phyloP scores from a whole-genome alignment of 1,140 invertebrate species.

The Lethrus apterus region DNA sequence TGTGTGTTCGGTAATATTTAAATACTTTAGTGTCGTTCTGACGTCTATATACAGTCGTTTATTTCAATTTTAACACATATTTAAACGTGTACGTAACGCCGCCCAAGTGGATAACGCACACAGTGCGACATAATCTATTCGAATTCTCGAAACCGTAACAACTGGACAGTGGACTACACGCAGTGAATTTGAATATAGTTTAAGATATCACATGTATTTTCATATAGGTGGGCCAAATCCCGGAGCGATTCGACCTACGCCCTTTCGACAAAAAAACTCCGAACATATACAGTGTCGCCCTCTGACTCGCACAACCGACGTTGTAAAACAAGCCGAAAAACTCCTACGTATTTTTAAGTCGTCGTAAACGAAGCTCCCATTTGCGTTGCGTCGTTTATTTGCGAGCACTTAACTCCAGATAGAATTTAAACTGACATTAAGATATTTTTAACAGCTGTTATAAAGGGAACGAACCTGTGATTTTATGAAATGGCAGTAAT shows the following conservation, averaged over 20 bases:
- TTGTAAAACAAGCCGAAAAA: constrained; percentile 16
- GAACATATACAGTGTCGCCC: constrained; percentile 8
- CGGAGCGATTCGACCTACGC: constrained; percentile 7
- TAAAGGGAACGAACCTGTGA: constrained; percentile 29
- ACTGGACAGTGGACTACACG: constrained; percentile 9
- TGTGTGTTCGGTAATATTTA: too few species aligned
- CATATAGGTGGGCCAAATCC: constrained; percentile 9
- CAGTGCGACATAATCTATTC: neutral
- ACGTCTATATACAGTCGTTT: too few species aligned
- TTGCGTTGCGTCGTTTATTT: constrained; percentile 30
- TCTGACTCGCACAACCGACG: too few species aligned
- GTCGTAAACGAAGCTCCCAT: constrained; percentile 18
- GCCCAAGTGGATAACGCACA: too few species aligned
- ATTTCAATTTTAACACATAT: too few species aligned
- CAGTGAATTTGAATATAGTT: constrained; percentile 14
- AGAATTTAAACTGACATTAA: constrained; percentile 41
- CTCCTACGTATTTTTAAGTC: constrained; percentile 17
- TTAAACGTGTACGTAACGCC: too few species aligned
- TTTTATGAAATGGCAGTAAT: constrained; percentile 33
- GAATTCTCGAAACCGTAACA: neutral
- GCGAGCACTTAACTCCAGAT: constrained; percentile 39
- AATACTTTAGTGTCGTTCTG: too few species aligned
- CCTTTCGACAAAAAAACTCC: constrained; percentile 6
- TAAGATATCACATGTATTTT: neutral
- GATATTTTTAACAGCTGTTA: constrained; percentile 39